Evolutionary conservation across 1,140 invertebrate species (phyloP).

Genomic region (Drosophila littoralis): DNA sequence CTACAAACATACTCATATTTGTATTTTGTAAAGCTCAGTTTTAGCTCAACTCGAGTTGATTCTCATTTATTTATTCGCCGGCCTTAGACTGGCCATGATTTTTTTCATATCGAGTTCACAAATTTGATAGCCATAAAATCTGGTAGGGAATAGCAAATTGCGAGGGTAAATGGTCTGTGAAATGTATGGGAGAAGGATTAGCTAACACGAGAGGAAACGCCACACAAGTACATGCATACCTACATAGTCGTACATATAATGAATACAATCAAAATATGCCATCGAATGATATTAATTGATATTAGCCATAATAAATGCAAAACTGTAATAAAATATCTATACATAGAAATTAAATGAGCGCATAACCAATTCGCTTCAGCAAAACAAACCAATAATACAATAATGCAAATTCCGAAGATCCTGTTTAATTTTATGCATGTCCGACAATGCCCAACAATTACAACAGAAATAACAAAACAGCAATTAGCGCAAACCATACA

Average conservation of each 20-base stretch:
- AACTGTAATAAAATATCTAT: slow-evolving; percentile 49
- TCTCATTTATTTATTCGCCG: not conserved
- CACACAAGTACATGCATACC: slow-evolving; percentile 34
- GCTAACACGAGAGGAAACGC: slow-evolving; percentile 11
- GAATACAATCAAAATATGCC: slow-evolving; percentile 79
- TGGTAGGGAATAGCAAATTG: slow-evolving; percentile 2
- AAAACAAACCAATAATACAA: slow-evolving; percentile 7
- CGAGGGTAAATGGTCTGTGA: slow-evolving; percentile 4
- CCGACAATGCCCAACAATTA: slow-evolving; percentile 8
- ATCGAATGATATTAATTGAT: slow-evolving; percentile 83
- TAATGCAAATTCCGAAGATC: slow-evolving; percentile 26
- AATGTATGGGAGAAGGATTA: slow-evolving; percentile 11
- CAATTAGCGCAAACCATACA: slow-evolving; percentile 7
- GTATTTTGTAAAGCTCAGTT: slow-evolving; percentile 9
- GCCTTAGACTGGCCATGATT: not conserved
- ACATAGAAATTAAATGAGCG: slow-evolving; percentile 61
- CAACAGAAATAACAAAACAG: slow-evolving; percentile 13
- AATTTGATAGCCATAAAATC: not conserved
- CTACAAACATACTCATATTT: no score
- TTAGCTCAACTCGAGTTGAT: slow-evolving; percentile 19
- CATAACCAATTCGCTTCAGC: slow-evolving; percentile 43
- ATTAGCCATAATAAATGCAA: slow-evolving; percentile 64
- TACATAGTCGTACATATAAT: slow-evolving; percentile 57
- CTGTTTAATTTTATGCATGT: slow-evolving; percentile 30
- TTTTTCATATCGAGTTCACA: not conserved